Evolutionary conservation across 2,888 invertebrate genomes (phyloP).

Genomic region (Sarcophaga carnaria): DNA sequence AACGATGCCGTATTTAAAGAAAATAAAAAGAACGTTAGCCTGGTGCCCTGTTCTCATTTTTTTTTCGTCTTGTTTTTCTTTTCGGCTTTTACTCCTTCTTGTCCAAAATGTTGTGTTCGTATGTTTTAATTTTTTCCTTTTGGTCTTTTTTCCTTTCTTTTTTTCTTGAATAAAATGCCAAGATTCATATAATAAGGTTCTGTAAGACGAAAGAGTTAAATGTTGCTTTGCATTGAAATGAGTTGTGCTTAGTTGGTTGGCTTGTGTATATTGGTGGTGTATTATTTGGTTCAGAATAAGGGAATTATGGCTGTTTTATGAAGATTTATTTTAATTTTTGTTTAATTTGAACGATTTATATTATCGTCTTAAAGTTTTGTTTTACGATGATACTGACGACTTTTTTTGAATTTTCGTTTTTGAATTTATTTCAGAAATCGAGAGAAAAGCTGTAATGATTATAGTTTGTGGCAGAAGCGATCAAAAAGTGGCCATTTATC

Average conservation of each 20-base stretch:
- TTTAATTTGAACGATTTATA: slow-evolving; percentile 60
- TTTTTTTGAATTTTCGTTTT: background rate
- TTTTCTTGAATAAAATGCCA: slow-evolving; percentile 28
- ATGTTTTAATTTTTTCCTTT: background rate
- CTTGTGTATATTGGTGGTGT: slow-evolving; percentile 6
- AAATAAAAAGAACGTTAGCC: slow-evolving; percentile 16
- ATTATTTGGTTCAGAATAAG: slow-evolving; percentile 10
- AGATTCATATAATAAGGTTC: slow-evolving; percentile 18
- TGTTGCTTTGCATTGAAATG: slow-evolving; percentile 21
- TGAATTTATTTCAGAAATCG: too few species aligned
- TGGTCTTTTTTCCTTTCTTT: slow-evolving; percentile 30
- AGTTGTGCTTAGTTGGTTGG: slow-evolving; percentile 8
- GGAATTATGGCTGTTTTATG: slow-evolving; percentile 59
- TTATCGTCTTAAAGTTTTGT: slow-evolving; percentile 7
- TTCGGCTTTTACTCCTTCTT: background rate
- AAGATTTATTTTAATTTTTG: slow-evolving; percentile 65
- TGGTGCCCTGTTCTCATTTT: slow-evolving; percentile 2
- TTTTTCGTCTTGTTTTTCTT: slow-evolving; percentile 28
- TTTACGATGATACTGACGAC: background rate
- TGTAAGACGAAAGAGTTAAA: slow-evolving; percentile 1
- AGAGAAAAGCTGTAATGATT: too few species aligned
- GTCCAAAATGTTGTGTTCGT: slow-evolving; percentile 8
- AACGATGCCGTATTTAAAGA: slow-evolving; percentile 77
- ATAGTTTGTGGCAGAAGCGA: too few species aligned
- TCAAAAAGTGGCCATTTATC: too few species aligned